Conservation (phyloP, 2,797 vertebrate genomes). For the Leucoraja ocellata region DNA sequence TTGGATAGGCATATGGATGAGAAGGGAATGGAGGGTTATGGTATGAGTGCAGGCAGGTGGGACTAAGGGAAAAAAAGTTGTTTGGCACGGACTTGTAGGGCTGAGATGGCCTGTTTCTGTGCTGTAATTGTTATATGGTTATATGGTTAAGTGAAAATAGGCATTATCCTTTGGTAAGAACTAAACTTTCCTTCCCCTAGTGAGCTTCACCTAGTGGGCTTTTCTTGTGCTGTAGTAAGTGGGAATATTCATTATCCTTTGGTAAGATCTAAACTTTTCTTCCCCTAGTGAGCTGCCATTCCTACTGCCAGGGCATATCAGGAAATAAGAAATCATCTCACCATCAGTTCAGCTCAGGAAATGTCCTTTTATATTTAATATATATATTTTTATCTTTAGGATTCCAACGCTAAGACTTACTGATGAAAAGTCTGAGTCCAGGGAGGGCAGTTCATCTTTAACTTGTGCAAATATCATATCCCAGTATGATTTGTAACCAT, state of each 20-base stretch:
- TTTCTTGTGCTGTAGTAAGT: neutral
- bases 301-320: neutral
- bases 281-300: neutral
- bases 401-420: constrained; percentile 49
- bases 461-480: constrained; percentile 57
- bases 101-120: too few relatives aligned
- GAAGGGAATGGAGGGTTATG: too few relatives aligned
- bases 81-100: too few relatives aligned
- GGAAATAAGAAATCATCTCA: neutral
- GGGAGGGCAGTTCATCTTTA: constrained; percentile 60
- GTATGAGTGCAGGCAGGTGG: too few relatives aligned
- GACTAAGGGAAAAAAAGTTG: too few relatives aligned
- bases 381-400: neutral
- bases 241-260: neutral
- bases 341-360: neutral
- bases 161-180: neutral
- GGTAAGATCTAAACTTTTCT: constrained; percentile 41
- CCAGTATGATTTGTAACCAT: constrained; percentile 46
- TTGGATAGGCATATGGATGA: too few relatives aligned
- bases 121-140: too few relatives aligned
- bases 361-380: neutral
- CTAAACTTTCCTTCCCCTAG: constrained; percentile 41
- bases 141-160: neutral
- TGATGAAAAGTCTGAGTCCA: constrained; percentile 59
- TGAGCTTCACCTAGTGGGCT: neutral